Conservation (phyloP, 2,113 vertebrate genomes). For the Varanus komodoensis region DNA sequence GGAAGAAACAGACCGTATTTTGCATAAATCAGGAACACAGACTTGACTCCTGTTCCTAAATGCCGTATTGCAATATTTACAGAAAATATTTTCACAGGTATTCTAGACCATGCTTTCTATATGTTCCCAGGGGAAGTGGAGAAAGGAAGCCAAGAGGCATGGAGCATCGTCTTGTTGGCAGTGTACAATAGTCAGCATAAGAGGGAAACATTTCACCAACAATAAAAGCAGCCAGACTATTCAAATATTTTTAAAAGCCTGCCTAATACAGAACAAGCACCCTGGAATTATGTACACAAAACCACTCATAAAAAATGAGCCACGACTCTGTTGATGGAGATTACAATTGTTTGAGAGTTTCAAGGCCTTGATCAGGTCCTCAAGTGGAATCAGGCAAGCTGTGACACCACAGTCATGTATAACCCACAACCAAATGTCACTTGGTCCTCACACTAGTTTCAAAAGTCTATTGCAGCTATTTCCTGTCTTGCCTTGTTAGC, state of each 20-base stretch:
- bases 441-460: too few species aligned
- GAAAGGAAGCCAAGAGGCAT: not conserved
- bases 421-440: too few species aligned
- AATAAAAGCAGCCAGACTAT: not conserved
- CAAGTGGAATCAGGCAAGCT: not conserved
- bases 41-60: not conserved
- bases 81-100: not conserved
- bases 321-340: not conserved
- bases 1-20: conserved; percentile 24
- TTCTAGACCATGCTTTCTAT: not conserved
- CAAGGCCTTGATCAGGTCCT: not conserved
- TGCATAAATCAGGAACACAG: conserved; percentile 1
- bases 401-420: too few species aligned
- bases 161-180: not conserved
- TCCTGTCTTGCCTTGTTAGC: too few species aligned
- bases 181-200: not conserved
- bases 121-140: not conserved
- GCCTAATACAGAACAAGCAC: not conserved
- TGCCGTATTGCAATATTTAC: conserved; percentile 2
- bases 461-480: too few species aligned
- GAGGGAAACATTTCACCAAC: not conserved
- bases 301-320: not conserved
- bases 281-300: not conserved
- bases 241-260: not conserved
- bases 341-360: not conserved